These are phyloP conservation scores for Edolisoma coerulescens DNA, from an alignment of 2,113 vertebrate genomes.

Conservation along the genomic window DNA sequence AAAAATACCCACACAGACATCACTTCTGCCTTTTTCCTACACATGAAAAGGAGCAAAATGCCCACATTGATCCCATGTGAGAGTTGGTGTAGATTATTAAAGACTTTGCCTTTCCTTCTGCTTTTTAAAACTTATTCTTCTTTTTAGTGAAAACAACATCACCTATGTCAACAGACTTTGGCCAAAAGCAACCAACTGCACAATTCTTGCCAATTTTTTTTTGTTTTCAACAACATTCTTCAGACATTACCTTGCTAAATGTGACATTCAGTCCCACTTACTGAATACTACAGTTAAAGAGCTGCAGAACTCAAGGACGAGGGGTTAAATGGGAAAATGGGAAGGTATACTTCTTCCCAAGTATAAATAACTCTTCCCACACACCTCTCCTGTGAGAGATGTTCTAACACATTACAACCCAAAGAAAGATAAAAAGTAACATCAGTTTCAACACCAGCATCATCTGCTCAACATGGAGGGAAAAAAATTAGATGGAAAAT, in stretches of 20 bases:
- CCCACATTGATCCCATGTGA: neutral
- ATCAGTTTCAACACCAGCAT: neutral
- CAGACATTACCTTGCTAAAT: neutral
- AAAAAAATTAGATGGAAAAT: neutral
- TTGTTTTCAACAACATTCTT: neutral
- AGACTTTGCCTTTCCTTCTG: neutral
- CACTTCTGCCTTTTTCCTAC: neutral
- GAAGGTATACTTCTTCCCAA: neutral
- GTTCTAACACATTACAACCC: accelerated
- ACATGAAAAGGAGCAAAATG: neutral
- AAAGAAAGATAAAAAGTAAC: neutral
- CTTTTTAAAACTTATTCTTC: neutral
- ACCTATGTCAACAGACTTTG: neutral
- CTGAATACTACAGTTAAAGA: neutral
- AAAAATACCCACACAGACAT: neutral
- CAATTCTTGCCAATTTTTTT: neutral
- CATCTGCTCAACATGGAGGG: neutral
- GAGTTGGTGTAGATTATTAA: neutral
- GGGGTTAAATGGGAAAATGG: neutral
- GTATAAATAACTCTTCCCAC: neutral
- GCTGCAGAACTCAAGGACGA: neutral
- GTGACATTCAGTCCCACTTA: neutral
- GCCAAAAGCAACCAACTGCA: neutral
- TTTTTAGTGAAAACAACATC: neutral
- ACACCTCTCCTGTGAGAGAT: neutral